Evolutionary conservation across 2,888 invertebrate species (phyloP).

Genomic region (Epinotia nisella): DNA sequence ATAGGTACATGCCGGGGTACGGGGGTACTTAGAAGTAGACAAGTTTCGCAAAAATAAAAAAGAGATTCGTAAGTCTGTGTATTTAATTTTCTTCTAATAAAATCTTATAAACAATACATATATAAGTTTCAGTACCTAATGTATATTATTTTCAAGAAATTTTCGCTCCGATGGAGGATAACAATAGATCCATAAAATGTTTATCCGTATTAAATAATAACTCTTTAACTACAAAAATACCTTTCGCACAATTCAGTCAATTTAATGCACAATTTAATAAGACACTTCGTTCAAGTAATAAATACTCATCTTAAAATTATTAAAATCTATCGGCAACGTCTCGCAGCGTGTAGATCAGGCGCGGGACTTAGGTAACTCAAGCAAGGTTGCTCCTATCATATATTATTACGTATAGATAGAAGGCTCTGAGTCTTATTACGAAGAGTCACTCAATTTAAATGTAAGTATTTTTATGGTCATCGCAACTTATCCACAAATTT

Average conservation of each 20-base stretch:
- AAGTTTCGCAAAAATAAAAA: not conserved
- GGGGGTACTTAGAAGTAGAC: not conserved
- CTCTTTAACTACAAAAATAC: slow-evolving; percentile 67
- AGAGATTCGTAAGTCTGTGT: slow-evolving; percentile 16
- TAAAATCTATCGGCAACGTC: slow-evolving; percentile 18
- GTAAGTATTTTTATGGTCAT: slow-evolving; percentile 57
- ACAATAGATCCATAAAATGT: slow-evolving; percentile 54
- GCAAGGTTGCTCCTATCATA: not conserved
- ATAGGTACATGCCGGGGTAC: too few relatives aligned
- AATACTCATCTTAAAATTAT: slow-evolving; percentile 11
- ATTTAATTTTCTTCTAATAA: slow-evolving; percentile 39
- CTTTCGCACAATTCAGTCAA: slow-evolving; percentile 76
- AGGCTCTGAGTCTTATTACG: not conserved
- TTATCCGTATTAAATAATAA: slow-evolving; percentile 44
- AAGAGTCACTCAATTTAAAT: not conserved
- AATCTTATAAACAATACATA: slow-evolving; percentile 45
- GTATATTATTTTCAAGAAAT: slow-evolving; percentile 50
- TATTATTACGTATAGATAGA: not conserved
- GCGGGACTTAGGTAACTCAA: not conserved
- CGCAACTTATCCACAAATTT: slow-evolving; percentile 88
- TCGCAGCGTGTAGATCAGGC: not conserved
- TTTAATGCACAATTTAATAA: slow-evolving; percentile 43
- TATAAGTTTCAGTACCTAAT: slow-evolving; percentile 24
- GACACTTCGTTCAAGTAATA: slow-evolving; percentile 30
- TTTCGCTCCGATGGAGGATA: slow-evolving; percentile 70